Conservation (phyloP, 2,888 invertebrate genomes). For the Parochlus steinenii region DNA sequence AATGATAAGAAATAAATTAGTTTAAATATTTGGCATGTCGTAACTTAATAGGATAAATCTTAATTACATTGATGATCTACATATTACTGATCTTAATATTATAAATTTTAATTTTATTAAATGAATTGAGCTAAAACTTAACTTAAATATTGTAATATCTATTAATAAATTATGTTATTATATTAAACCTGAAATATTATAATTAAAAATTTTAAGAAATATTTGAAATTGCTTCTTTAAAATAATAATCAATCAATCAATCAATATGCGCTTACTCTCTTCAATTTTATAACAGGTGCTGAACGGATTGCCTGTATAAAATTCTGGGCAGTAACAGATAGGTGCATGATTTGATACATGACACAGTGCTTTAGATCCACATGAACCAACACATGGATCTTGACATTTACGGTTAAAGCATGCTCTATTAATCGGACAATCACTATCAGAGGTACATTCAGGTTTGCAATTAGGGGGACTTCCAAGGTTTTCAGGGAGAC, state of each 20-base stretch:
- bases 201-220: too few relatives aligned
- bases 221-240: too few relatives aligned
- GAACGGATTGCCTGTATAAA: conserved; percentile 69
- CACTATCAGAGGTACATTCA: conserved; percentile 64
- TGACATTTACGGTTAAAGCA: conserved; percentile 71
- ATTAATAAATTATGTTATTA: too few relatives aligned
- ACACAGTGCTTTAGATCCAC: conserved; percentile 66
- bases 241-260: too few relatives aligned
- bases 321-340: conserved; percentile 54
- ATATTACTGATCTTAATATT: too few relatives aligned
- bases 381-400: conserved; percentile 71
- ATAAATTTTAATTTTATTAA: too few relatives aligned
- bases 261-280: too few relatives aligned
- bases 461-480: conserved; percentile 61
- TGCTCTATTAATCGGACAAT: conserved; percentile 53
- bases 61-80: too few relatives aligned
- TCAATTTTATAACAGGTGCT: background rate
- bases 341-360: conserved; percentile 64
- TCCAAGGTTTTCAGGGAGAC: conserved; percentile 55
- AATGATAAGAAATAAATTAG: background rate
- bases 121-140: too few relatives aligned
- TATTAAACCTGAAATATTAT: too few relatives aligned
- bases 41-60: too few relatives aligned
- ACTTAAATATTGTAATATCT: too few relatives aligned
- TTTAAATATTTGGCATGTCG: background rate